These are phyloP conservation scores for Eriocheir sinensis DNA, from an alignment of 1,140 invertebrate genomes.

Conservation along the genomic window DNA sequence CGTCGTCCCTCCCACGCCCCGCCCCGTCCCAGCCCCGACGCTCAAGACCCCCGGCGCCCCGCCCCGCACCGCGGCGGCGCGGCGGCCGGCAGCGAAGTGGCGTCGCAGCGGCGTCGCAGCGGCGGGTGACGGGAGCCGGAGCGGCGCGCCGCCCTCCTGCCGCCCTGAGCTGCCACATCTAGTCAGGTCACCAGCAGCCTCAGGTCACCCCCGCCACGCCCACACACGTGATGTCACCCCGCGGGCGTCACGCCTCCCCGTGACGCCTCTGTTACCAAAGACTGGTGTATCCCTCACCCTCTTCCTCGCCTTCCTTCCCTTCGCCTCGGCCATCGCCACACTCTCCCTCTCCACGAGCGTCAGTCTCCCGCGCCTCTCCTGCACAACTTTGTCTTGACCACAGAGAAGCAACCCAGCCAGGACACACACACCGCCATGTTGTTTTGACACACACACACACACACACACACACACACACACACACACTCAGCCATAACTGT, in stretches of 20 bases:
- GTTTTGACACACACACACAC: too few relatives aligned
- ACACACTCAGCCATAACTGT: not conserved
- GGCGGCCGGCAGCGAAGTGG: not conserved
- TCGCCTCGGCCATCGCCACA: not conserved
- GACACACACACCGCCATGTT: not conserved
- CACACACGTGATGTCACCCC: not conserved
- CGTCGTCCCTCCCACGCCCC: not conserved
- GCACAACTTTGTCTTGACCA: not conserved
- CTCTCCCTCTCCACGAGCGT: not conserved
- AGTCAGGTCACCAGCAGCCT: not conserved
- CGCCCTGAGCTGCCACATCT: not conserved
- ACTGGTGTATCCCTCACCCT: not conserved
- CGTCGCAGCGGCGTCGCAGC: not conserved
- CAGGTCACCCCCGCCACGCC: not conserved
- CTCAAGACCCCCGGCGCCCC: slow-evolving; percentile 41
- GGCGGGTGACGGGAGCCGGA: not conserved
- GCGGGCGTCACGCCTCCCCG: not conserved
- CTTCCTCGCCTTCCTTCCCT: not conserved
- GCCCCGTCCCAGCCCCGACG: slow-evolving; percentile 26
- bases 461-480: too few relatives aligned
- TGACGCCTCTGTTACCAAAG: not conserved
- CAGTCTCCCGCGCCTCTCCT: not conserved
- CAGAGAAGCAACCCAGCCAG: not conserved
- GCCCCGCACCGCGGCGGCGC: not conserved
- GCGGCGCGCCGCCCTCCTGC: not conserved